A percentile compares a stretch with the other conserved stretches of the same genome.
Evolutionary conservation across 2,888 invertebrate genomes (phyloP).

Genomic region (Apotomis turbidana): DNA sequence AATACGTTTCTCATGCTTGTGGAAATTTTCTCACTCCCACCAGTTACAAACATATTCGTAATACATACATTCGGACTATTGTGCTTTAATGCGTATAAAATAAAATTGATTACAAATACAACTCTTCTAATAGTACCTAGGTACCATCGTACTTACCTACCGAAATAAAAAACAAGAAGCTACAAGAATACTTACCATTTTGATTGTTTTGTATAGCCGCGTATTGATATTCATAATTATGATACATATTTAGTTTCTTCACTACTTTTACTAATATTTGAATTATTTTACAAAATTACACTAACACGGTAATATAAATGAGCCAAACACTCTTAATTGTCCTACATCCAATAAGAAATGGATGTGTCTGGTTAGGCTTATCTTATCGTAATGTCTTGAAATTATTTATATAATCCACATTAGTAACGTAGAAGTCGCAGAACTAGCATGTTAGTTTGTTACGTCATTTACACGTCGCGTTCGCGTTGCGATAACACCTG

Average conservation of each 20-base stretch:
- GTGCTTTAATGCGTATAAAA: too few relatives aligned
- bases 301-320: not conserved
- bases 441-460: constrained; percentile 5
- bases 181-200: constrained; percentile 60
- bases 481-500: not conserved
- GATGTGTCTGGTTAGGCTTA: constrained; percentile 16
- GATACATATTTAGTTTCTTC: constrained; percentile 54
- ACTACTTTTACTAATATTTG: not conserved
- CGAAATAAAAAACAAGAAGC: too few relatives aligned
- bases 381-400: constrained; percentile 32
- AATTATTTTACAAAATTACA: not conserved
- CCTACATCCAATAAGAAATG: constrained; percentile 4
- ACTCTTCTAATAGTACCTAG: too few relatives aligned
- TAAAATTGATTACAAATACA: too few relatives aligned
- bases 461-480: constrained; percentile 11
- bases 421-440: constrained; percentile 6
- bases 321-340: not conserved
- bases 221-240: constrained; percentile 72
- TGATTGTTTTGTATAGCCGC: constrained; percentile 66
- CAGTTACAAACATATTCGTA: too few relatives aligned
- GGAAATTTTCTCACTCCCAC: too few relatives aligned
- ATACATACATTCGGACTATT: too few relatives aligned
- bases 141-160: too few relatives aligned
- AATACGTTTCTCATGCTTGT: too few relatives aligned
- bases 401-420: constrained; percentile 33